Evolutionary conservation across 2,113 vertebrate genomes (phyloP).

Genomic region (Epinephelus cyanopodus): DNA sequence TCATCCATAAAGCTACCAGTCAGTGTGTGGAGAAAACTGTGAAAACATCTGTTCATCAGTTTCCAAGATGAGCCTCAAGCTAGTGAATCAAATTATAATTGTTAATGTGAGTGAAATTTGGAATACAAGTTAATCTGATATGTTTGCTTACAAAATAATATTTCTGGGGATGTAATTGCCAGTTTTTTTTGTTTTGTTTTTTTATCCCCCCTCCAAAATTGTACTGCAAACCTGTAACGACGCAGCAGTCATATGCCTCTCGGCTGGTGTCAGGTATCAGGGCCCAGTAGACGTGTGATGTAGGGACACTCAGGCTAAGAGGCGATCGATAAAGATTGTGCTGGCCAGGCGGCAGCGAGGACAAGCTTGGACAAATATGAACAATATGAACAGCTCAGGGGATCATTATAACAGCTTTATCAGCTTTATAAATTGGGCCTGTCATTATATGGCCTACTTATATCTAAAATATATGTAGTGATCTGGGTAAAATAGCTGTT

Average conservation of each 20-base stretch:
- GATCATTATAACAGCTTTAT: slow-evolving; percentile 23
- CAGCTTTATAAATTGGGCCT: neutral
- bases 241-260: slow-evolving; percentile 5
- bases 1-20: neutral
- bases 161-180: neutral
- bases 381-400: slow-evolving; percentile 13
- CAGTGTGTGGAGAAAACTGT: neutral
- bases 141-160: neutral
- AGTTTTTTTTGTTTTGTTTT: neutral
- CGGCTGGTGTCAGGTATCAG: slow-evolving; percentile 67
- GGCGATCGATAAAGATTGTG: slow-evolving; percentile 66
- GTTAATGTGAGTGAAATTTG: neutral
- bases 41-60: neutral
- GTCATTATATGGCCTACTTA: neutral
- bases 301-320: slow-evolving; percentile 53
- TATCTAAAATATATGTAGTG: neutral
- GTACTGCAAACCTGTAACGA: slow-evolving; percentile 18
- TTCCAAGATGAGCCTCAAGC: neutral
- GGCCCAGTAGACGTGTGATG: slow-evolving; percentile 59
- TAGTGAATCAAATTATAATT: neutral
- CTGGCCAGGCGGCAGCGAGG: slow-evolving; percentile 25
- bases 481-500: neutral
- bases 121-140: neutral
- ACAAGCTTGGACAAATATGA: slow-evolving; percentile 34
- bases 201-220: neutral